Base-by-base conservation (phyloP, 1,140 invertebrate genomes). In the Galleria mellonella region DNA sequence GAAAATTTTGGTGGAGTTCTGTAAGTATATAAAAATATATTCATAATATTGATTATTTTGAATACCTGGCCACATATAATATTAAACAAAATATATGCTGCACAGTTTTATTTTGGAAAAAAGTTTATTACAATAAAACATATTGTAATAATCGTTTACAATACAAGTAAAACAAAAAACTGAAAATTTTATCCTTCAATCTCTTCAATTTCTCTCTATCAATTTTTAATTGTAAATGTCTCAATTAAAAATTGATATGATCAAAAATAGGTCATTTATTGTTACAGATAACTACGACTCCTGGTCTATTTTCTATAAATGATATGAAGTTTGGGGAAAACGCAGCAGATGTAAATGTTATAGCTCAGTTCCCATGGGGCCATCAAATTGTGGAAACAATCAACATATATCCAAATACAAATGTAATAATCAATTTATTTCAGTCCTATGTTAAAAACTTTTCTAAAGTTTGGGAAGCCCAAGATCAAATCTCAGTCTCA, bases 1-100 rank as follows among this genome's bases (percentile, higher is more conserved):
- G 92, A 45, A 93, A 92, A 72, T 90, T 92, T 48, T 95, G 93
- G 93, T 95, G 93, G 93, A 90, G 91, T 65, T 92, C 90, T 74
- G 88, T 88, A 87, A 89, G 55, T 62, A 59, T 44, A 23, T 3
- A 23, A 23, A 2, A 23, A 23, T n/a, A n/a, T n/a, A n/a, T n/a
- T n/a, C n/a, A n/a, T n/a, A n/a, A n/a, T n/a, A n/a, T n/a, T n/a
- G n/a, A n/a, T n/a, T n/a, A n/a, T n/a, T n/a, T n/a, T n/a, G n/a
- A n/a, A n/a, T n/a, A n/a, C n/a, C n/a, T n/a, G n/a, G n/a, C n/a
- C n/a, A n/a, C n/a, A n/a, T n/a, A n/a, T n/a, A n/a, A n/a, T n/a
- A n/a, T n/a, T n/a, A n/a, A n/a, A n/a, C n/a, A n/a, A n/a, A n/a
- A n/a, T n/a, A n/a, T n/a, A n/a, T 4, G 4, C 4, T 5, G 28